Conservation (phyloP, 2,797 vertebrate genomes). For the Takifugu rubripes region DNA sequence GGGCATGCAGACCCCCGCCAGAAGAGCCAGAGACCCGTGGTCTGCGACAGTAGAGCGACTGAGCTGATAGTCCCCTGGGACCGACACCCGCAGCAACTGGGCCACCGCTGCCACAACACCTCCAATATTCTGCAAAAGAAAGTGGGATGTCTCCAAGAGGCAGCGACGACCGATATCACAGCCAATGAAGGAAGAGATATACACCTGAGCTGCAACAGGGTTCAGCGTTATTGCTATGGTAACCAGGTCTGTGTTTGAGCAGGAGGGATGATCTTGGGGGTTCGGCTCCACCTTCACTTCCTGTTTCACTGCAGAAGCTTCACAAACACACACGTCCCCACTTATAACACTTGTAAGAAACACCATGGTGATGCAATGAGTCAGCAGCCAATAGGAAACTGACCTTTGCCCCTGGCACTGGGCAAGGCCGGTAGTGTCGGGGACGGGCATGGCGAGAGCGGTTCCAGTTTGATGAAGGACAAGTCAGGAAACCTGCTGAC, state of each 20-base stretch:
- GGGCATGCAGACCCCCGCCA: slow-evolving; percentile 65
- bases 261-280: slow-evolving; percentile 80
- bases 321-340: slow-evolving; percentile 10
- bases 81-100: slow-evolving; percentile 83
- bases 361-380: background rate
- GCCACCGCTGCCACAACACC: slow-evolving; percentile 87
- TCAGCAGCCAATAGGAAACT: background rate
- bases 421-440: slow-evolving; percentile 90
- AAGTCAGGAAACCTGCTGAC: slow-evolving; percentile 91
- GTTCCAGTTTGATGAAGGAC: slow-evolving; percentile 88
- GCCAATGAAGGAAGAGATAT: background rate
- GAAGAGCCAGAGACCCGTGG: slow-evolving; percentile 61
- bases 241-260: slow-evolving; percentile 86
- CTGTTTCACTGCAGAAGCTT: slow-evolving; percentile 85
- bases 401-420: slow-evolving; percentile 86
- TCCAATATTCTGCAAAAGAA: slow-evolving; percentile 81
- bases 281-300: slow-evolving; percentile 87
- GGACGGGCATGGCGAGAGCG: slow-evolving; percentile 85
- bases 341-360: background rate
- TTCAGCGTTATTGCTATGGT: slow-evolving; percentile 93
- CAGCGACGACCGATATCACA: background rate
- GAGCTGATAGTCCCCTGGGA: slow-evolving; percentile 75
- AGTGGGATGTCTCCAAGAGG: background rate
- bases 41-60: slow-evolving; percentile 49
- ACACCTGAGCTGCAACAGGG: slow-evolving; percentile 90